Base-by-base conservation (phyloP, 2,797 vertebrate species). In the Mus minutoides region DNA sequence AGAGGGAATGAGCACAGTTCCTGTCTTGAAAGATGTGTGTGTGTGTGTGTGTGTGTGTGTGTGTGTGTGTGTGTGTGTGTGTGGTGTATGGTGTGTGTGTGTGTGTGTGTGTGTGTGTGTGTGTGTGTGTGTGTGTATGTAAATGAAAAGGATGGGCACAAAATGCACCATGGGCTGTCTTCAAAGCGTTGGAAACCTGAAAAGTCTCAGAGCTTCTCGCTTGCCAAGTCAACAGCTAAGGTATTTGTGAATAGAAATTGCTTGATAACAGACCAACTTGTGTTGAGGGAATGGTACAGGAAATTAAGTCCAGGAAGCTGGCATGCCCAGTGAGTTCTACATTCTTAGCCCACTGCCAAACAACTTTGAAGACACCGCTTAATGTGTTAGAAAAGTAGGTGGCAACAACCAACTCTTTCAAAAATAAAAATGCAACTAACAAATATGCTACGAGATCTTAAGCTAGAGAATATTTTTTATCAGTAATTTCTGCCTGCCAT, bases 361-460 rank as follows among this genome's bases (percentile, higher is more conserved):
- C 40, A 93, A 58, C 46, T n/a, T 83, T 56, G 49, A 83, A 13
- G 52, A n/a, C 54, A 92, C 78, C 22, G 31, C 60, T 49, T 85
- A 71, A 78, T 31, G 77, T 60, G 34, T 1, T 29, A 16, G 40
- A 79, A n/a, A 12, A 19, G 17, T 13, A 5, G 29, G 21, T n/a
- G 14, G 26, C 22, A 89, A 89, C 69, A 85, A 40, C 10, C 26
- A 49, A 62, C 73, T 24, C 46, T 75, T 87, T 52, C 9, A 46
- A 82, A 93, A 92, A 64, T 80, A 64, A 91, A 94, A 93, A 83
- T 78, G 67, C 22, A 14, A 95, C 71, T 84, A 58, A 84, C 37
- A 91, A 88, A 87, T 64, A 71, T 14, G 24, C 67, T 52, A 88
- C 6, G 52, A 2, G 17, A 40, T 71, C 26, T 93, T 94, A 94